Conservation (phyloP, 2,888 invertebrate species). For the Caenorhabditis sp. region DNA sequence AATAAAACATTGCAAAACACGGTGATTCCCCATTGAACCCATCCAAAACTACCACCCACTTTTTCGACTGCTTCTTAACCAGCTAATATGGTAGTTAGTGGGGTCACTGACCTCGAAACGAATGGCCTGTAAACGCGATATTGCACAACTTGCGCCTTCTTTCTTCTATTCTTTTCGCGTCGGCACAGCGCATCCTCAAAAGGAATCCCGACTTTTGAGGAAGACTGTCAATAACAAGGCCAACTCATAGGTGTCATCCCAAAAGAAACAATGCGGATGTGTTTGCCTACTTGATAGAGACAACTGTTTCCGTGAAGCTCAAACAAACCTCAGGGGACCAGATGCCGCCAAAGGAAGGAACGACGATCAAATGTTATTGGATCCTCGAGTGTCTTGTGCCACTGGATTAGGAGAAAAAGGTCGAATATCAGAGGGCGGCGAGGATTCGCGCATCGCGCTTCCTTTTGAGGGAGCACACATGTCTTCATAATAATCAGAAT, state of each 20-base stretch:
- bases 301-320: slow-evolving; percentile 1
- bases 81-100: neutral
- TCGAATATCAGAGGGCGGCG: slow-evolving; percentile 48
- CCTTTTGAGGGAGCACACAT: slow-evolving; percentile 10
- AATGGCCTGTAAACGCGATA: slow-evolving; percentile 49
- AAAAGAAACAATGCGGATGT: slow-evolving; percentile 29
- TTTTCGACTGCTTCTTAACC: neutral
- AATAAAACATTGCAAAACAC: too few relatives aligned
- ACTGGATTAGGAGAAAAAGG: slow-evolving; percentile 29
- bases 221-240: slow-evolving; percentile 29
- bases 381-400: slow-evolving; percentile 1
- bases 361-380: slow-evolving; percentile 48
- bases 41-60: neutral
- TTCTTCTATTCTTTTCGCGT: neutral
- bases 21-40: too few relatives aligned
- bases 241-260: slow-evolving; percentile 16
- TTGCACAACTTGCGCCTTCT: slow-evolving; percentile 33
- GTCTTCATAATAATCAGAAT: slow-evolving; percentile 21
- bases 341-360: slow-evolving; percentile 30
- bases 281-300: slow-evolving; percentile 2
- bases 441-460: slow-evolving; percentile 24
- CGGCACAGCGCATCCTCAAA: slow-evolving; percentile 7
- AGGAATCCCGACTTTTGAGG: neutral
- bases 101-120: slow-evolving; percentile 37
- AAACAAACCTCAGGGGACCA: slow-evolving; percentile 18